Base-by-base conservation (phyloP, 1,140 invertebrate species). In the Zaprionus gabonicus region DNA sequence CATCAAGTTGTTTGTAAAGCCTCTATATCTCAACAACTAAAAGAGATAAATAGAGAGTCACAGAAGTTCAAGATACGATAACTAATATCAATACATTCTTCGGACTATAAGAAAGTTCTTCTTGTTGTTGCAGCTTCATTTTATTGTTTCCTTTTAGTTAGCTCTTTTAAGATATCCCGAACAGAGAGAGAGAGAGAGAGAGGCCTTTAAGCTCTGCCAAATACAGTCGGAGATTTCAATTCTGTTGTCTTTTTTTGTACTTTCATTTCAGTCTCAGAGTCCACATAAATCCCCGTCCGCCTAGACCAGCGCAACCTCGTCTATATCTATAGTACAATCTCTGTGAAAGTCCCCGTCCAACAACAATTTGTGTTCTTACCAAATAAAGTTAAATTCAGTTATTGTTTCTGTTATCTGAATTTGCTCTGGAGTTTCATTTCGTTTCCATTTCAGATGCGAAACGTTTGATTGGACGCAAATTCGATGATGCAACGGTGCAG, bases 381-480 rank as follows among this genome's bases (percentile, higher is more conserved):
- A 59, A 74, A 73, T 77, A 73, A 77, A 77, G 38, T 56, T 38
- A 71, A 56, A 20, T 34, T 13, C 44, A 46, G 31, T 55, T 65
- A 23, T 28, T 27, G 17, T 36, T 34, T 34, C 23, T 23, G 23
- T 23, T 27, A 31, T 57, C 58, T 41, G 38, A 27, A n/a, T 57
- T 49, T 12, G 7, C 15, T 70, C 31, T 46, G 36, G 62, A 53
- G 65, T 73, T 65, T 58, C 63, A 68, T 80, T 78, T 51, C 34
- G 51, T 64, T 75, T 75, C 80, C 77, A 96, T 99, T 93, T 98
- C 98, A 94, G 97, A 98, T 96, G 96, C 97, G 82, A 96, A 98
- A 93, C 95, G 98, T 91, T 94, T 99, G 79, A 99, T 99, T 92
- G 98, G 98, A 38, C 96, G 98, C 85, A 96, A 97, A 74, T 99